Conservation (phyloP, 2,113 vertebrate species). For the Fukomys damarensis region DNA sequence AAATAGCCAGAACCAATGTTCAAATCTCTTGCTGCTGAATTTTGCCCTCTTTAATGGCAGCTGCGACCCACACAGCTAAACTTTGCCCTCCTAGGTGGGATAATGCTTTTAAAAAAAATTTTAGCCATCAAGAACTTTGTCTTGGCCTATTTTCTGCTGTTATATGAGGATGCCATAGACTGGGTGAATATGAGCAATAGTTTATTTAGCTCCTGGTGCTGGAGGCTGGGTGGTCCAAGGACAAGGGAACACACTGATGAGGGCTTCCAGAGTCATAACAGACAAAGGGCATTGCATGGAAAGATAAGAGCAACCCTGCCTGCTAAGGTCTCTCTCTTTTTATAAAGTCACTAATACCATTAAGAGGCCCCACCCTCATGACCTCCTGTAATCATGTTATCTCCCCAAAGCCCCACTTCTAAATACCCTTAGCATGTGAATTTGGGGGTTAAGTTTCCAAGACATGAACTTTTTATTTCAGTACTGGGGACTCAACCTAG, state of each 20-base stretch:
- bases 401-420: neutral
- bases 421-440: neutral
- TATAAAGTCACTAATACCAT: neutral
- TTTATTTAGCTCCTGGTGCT: neutral
- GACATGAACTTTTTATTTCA: neutral
- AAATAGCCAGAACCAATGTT: neutral
- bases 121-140: neutral
- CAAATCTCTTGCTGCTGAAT: neutral
- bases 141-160: neutral
- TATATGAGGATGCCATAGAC: neutral
- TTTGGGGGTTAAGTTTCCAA: neutral
- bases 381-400: neutral
- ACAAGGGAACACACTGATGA: neutral
- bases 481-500: neutral
- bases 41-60: neutral
- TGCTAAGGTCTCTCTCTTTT: neutral
- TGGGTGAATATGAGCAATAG: rapidly evolving
- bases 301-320: neutral
- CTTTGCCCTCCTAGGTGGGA: neutral
- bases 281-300: neutral
- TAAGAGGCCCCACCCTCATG: neutral
- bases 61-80: rapidly evolving
- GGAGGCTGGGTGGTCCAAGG: neutral
- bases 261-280: neutral
- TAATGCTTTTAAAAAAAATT: neutral